Evolutionary conservation across 2,113 vertebrate species (phyloP), one percentile per base, ranked within the genome.

Genomic region (Chroicocephalus ridibundus): DNA sequence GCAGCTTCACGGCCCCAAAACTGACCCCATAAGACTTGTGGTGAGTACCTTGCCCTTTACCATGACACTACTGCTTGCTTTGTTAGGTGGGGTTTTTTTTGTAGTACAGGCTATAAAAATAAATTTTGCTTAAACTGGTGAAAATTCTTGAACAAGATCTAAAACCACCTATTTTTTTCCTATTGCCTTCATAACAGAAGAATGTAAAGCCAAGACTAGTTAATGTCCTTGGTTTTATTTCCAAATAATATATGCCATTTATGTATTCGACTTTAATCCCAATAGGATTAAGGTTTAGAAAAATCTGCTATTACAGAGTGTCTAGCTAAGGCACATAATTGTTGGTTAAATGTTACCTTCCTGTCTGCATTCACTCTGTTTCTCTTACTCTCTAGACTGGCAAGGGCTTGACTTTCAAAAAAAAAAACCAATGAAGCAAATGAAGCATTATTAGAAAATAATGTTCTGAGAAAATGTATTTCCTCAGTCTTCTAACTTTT

Each of bases 321-420:
- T 32, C 17, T 64, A n/a, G 29, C 47, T 82, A 49, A 55, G 38
- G 83, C 47, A 95, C 36, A n/a, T 88, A 71, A 61, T 70, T 81
- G 58, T 64, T 92, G 55, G 71, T 96, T 93, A 91, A 97, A 88
- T 91, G 64, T 82, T 95, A 79, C 85, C 83, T 82, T 76, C 31
- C 10, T 88, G 76, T 77, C 58, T 94, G 68, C 87, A 74, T 94
- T 95, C 82, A 94, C 79, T 94, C 90, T 94, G 52, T 94, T 86
- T 92, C n/a, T 65, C 13, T 40, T 80, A 57, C 84, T 83, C n/a
- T 97, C 60, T 82, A 74, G 78, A 76, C 15, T 96, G 90, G 71
- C 58, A 92, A 58, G 81, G 55, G 16, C 44, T 94, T 92, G 58
- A 69, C 54, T 82, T 51, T 72, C 42, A 89, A 60, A 62, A 46